Base-by-base conservation (phyloP, 2,888 invertebrate species). In the Caenorhabditis becei region DNA sequence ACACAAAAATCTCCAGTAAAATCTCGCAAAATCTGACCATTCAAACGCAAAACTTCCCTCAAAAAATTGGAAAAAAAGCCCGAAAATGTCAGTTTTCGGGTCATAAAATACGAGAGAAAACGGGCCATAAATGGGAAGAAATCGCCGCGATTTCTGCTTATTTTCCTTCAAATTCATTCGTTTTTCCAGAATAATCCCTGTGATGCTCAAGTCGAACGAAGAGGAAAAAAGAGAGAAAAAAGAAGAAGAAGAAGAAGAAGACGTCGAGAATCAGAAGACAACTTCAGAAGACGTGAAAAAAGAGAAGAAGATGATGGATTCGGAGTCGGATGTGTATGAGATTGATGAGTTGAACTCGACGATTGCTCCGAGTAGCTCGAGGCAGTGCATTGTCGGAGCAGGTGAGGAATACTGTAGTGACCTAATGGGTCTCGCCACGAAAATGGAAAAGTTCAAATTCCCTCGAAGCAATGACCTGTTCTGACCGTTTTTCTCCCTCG, bases 291-390 rank as follows among this genome's bases (percentile, higher is more conserved):
- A n/a, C n/a, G 41, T 53, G 49, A 35, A 44, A 32, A 35, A 18
- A 1, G 1, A 26, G 8, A n/a, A 23, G 24, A 61, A 74, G 41
- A 47, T 59, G 65, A 75, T 75, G 75, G 66, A 75, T 8, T 75
- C 75, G 14, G 75, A 66, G 8, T 63, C 65, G 18, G 66, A 66
- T 0, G 75, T 75, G 7, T 75, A 53, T 53, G 75, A 75, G 32
- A 75, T 75, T 24, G 75, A 75, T 32, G 75, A 75, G 47, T 24
- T 75, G 59, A 75, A 75, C 35, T 75, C 75, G 24, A 75, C 75
- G 18, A 66, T 75, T 54, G 75, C 75, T 20, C 67, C 75, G 44
- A 75, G 75, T 47, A 66, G 66, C 44, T 41, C n/a, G n/a, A n/a
- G 75, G 47, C 75, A 75, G 47, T 75, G 75, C 54, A 75, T 75